These are phyloP conservation scores for Octopus sinensis DNA, from an alignment of 1,140 invertebrate species.

Conservation along the genomic window DNA sequence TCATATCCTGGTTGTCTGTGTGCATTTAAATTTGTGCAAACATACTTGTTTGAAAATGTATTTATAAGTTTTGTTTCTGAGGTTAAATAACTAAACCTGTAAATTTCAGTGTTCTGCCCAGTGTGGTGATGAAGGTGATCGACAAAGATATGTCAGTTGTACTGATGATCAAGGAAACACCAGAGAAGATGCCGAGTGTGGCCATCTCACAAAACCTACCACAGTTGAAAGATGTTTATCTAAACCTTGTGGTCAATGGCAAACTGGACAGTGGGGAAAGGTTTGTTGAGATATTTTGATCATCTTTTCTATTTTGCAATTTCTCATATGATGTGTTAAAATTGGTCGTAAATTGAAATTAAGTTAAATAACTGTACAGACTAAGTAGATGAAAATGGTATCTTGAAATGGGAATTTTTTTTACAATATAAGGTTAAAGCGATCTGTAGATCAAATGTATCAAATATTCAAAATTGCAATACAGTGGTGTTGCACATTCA, in stretches of 20 bases:
- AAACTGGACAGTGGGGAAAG: conserved; percentile 56
- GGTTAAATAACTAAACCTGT: not conserved
- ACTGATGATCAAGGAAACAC: conserved; percentile 39
- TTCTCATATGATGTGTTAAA: too few relatives aligned
- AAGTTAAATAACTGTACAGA: too few relatives aligned
- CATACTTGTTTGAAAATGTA: conserved; percentile 72
- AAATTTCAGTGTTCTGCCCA: conserved; percentile 40
- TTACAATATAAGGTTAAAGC: too few relatives aligned
- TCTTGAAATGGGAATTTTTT: too few relatives aligned
- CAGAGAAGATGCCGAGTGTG: conserved; percentile 46
- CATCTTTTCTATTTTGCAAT: too few relatives aligned
- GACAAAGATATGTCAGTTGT: conserved; percentile 55
- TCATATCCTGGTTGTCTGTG: too few relatives aligned
- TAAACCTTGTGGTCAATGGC: conserved; percentile 55
- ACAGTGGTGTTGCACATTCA: too few relatives aligned
- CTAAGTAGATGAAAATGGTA: too few relatives aligned
- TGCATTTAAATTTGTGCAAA: conserved; percentile 34
- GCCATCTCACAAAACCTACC: conserved; percentile 38
- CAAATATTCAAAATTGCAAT: too few relatives aligned
- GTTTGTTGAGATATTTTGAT: conserved; percentile 39
- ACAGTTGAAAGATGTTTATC: conserved; percentile 45
- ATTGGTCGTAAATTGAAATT: too few relatives aligned
- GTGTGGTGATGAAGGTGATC: conserved; percentile 42
- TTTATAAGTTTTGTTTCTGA: conserved; percentile 49
- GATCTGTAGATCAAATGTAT: too few relatives aligned